phyloP scores from a whole-genome alignment of 2,113 vertebrate species.

The Plecturocebus donacophilus region DNA sequence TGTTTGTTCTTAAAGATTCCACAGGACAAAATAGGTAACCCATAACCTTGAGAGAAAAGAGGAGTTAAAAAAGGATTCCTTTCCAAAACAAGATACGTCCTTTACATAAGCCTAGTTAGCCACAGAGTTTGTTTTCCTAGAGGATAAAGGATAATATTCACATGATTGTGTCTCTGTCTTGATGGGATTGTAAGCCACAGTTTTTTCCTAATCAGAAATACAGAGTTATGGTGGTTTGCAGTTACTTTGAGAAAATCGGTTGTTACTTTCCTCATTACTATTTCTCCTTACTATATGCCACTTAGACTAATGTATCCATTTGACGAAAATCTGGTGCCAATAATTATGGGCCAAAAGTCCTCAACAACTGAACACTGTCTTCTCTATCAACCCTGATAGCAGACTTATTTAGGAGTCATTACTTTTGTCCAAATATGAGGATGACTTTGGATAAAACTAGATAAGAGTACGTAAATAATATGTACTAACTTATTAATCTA shows the following conservation, averaged over 20 bases:
- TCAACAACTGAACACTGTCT: not conserved
- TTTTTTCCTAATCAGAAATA: not conserved
- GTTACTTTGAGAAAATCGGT: not conserved
- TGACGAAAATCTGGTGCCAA: not conserved
- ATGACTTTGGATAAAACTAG: not conserved
- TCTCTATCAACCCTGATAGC: not conserved
- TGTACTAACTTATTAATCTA: not conserved
- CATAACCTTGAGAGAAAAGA: not conserved
- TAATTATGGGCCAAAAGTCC: not conserved
- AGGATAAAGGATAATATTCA: not conserved
- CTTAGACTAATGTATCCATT: not conserved
- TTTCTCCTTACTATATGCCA: not conserved
- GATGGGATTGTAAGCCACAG: not conserved
- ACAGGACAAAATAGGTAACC: conserved; percentile 36
- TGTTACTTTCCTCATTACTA: not conserved
- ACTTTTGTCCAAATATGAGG: not conserved
- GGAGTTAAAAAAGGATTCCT: not conserved
- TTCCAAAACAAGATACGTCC: not conserved
- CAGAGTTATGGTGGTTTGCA: not conserved
- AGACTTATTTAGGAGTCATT: not conserved
- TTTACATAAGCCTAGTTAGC: not conserved
- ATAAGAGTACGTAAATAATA: not conserved
- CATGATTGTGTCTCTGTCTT: not conserved
- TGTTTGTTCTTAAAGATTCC: conserved; percentile 37
- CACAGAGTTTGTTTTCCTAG: not conserved